Conservation (phyloP, 2,888 invertebrate genomes). For the Tillus elongatus region DNA sequence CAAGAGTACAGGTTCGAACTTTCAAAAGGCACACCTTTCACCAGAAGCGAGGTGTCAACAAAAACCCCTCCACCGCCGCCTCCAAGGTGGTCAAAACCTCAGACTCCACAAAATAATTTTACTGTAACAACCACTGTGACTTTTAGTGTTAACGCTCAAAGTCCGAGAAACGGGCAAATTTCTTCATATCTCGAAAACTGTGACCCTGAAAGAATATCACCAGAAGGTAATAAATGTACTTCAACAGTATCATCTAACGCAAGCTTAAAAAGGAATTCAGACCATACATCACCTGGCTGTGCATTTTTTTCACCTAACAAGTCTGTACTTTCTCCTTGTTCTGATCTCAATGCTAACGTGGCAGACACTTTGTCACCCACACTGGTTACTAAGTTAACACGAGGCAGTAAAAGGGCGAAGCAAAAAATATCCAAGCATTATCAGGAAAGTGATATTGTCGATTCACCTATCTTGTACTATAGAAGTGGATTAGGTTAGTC, state of each 20-base stretch:
- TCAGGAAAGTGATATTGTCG: conserved; percentile 73
- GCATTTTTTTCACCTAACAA: conserved; percentile 33
- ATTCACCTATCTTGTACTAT: conserved; percentile 75
- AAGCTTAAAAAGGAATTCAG: background rate
- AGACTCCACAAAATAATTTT: conserved; percentile 58
- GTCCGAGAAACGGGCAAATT: conserved; percentile 23
- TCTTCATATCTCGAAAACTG: conserved; percentile 26
- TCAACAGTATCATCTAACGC: conserved; percentile 44
- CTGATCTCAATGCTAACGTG: conserved; percentile 42
- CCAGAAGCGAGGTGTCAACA: conserved; percentile 27
- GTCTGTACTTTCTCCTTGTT: conserved; percentile 39
- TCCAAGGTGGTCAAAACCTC: conserved; percentile 75
- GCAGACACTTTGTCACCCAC: conserved; percentile 41
- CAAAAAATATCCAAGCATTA: conserved; percentile 64
- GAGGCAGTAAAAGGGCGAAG: conserved; percentile 40
- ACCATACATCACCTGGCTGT: conserved; percentile 36
- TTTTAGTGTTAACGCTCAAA: conserved; percentile 60
- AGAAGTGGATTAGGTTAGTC: conserved; percentile 76
- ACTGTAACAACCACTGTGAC: conserved; percentile 81
- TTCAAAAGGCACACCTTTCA: conserved; percentile 24
- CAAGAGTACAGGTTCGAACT: conserved; percentile 20
- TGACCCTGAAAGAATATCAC: conserved; percentile 61
- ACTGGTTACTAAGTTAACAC: conserved; percentile 49
- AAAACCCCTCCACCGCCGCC: conserved; percentile 75
- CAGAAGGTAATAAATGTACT: conserved; percentile 58